Evolutionary conservation across 1,140 invertebrate genomes (phyloP), one percentile per base, ranked within the genome.

Genomic region (Cydia splendana): DNA sequence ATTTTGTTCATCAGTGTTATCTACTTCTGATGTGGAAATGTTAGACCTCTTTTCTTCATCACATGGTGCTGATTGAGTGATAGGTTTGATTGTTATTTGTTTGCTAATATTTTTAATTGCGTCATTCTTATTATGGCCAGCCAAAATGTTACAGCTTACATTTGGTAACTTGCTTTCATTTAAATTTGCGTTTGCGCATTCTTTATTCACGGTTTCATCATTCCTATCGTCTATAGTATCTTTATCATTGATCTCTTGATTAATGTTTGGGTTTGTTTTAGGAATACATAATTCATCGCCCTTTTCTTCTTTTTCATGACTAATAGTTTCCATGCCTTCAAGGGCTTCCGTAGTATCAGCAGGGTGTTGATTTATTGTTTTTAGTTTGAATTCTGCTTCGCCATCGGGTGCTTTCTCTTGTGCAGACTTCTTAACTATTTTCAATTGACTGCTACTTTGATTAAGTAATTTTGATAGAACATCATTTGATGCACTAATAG

Each of bases 381-480:
- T 42, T 18, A n/a, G 0, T 38, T 9, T 13, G 28, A n/a, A 28
- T 1, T 42, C 12, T 10, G 67, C 7, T 20, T 71, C 67, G 15
- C 24, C 9, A 38, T 38, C 24, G 7, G 65, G 53, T 1, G 15
- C 6, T 20, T 71, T 75, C 7, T 76, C 75, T 51, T 78, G 75
- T 18, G 62, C 18, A 80, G 78, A 74, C 76, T 88, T 91, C 76
- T 88, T 91, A 2, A 91, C 80, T 77, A 92, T 89, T 85, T 91
- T 90, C 79, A 92, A 88, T 84, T 92, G 83, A 79, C 79, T 91
- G 80, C 87, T 88, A 30, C 83, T 86, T 77, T 91, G 87, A 78
- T 83, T 87, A 53, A 92, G 78, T 75, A 92, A 80, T 84, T 89
- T 92, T 48, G 88, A 85, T 45, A 92, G 77, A 51, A 90, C 81